These are phyloP conservation scores for Stercorarius parasiticus DNA, from an alignment of 2,113 vertebrate species.

Conservation along the genomic window DNA sequence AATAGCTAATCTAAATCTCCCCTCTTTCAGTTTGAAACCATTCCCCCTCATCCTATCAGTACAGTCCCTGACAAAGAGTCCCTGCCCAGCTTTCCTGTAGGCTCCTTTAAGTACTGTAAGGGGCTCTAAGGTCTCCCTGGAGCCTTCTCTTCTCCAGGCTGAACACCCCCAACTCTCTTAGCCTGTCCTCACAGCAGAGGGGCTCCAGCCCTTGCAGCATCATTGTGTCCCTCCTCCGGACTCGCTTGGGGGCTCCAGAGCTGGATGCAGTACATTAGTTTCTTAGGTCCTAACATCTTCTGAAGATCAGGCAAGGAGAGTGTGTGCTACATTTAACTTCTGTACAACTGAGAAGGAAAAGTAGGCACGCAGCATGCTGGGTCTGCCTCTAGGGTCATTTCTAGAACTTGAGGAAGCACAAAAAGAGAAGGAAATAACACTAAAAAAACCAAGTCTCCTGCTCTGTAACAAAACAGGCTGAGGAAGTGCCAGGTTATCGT, in stretches of 20 bases:
- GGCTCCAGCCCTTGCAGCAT: neutral
- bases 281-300: neutral
- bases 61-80: neutral
- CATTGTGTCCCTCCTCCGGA: neutral
- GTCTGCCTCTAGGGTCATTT: neutral
- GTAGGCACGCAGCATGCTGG: accelerated
- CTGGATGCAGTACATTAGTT: neutral
- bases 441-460: neutral
- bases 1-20: neutral
- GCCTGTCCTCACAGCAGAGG: neutral
- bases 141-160: neutral
- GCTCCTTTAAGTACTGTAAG: neutral
- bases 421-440: neutral
- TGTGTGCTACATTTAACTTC: accelerated
- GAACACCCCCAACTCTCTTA: neutral
- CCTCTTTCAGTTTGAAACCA: neutral
- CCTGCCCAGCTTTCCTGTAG: neutral
- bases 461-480: neutral
- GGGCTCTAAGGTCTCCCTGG: neutral
- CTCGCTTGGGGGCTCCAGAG: neutral
- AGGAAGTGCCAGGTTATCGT: neutral
- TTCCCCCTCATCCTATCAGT: neutral
- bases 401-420: neutral
- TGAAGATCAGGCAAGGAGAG: neutral
- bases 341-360: neutral